Evolutionary conservation across 2,888 invertebrate species (phyloP), one percentile per base, ranked within the genome.

Genomic region (Carterocephalus palaemon): DNA sequence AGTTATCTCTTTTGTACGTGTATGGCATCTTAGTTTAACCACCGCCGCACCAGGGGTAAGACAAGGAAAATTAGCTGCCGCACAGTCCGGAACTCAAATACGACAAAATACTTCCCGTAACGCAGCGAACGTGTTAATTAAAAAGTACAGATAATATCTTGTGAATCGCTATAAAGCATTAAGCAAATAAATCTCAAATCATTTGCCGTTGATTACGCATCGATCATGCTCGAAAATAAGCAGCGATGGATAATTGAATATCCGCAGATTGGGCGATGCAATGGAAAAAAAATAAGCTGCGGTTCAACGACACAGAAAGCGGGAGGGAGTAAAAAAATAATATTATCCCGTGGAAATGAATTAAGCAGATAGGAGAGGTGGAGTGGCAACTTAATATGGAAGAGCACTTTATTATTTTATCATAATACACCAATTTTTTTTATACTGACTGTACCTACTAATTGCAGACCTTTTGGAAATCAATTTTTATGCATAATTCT

Each of bases 341-440:
- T 85, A 86, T 85, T 85, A 86, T 86, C 85, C 85, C 60, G 80
- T 81, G 81, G 81, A 86, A 85, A 86, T 85, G 85, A 86, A 86
- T 86, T 86, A 86, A 86, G 80, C 76, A 77, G 75, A 74, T 75
- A 74, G 64, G 72, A 74, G 83, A 54, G 48, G 46, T 46, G 50
- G 49, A 46, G 48, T 31, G 37, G 29, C 10, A 7, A 2, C 2
- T 3, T 23, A 37, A 15, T 45, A 26, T 56, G 56, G 67, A 60
- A 37, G 38, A 4, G 32, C 52, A 63, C 60, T 62, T 60, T 47
- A 49, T 39, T 19, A n/a, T n/a, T n/a, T n/a, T n/a, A n/a, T n/a
- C n/a, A n/a, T n/a, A n/a, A n/a, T n/a, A n/a, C n/a, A n/a, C n/a
- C n/a, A n/a, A n/a, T n/a, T n/a, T n/a, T n/a, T n/a, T n/a, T n/a